phyloP scores from a whole-genome alignment of 2,797 vertebrate genomes.

The Botia almorhae region DNA sequence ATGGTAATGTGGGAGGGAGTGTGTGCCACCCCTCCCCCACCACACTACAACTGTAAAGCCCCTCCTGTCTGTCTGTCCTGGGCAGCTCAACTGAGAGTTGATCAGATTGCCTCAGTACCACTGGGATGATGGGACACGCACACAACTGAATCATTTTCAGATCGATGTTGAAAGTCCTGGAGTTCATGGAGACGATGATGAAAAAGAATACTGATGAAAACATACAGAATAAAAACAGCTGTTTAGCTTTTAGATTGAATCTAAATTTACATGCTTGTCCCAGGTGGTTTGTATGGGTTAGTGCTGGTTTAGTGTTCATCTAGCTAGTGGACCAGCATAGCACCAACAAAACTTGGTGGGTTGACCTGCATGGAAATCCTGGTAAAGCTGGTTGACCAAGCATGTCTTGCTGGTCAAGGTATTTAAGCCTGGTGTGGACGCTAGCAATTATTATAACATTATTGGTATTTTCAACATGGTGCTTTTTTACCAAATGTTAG shows the following conservation, averaged over 20 bases:
- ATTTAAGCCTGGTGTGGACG: too few relatives aligned
- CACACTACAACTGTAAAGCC: constrained; percentile 6
- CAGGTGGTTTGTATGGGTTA: neutral
- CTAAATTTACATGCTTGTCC: neutral
- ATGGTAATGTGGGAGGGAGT: constrained; percentile 51
- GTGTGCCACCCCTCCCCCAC: constrained; percentile 42
- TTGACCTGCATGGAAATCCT: too few relatives aligned
- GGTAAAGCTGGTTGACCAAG: too few relatives aligned
- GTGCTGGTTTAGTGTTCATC: too few relatives aligned
- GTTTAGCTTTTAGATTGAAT: neutral
- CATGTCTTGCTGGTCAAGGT: too few relatives aligned
- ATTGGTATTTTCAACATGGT: too few relatives aligned
- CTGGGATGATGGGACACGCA: constrained; percentile 35
- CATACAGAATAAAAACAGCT: neutral
- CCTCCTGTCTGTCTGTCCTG: constrained; percentile 46
- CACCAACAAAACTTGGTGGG: too few relatives aligned
- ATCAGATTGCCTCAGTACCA: constrained; percentile 45
- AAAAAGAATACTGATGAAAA: constrained; percentile 5
- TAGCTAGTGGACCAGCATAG: too few relatives aligned
- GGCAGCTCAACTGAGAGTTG: constrained; percentile 43
- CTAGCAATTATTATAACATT: too few relatives aligned
- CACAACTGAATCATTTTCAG: constrained; percentile 30
- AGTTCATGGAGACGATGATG: constrained; percentile 12
- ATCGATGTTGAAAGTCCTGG: constrained; percentile 16
- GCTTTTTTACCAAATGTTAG: too few relatives aligned